Base-by-base conservation (phyloP, 2,888 invertebrate genomes). In the Drosophila pseudotalamancana region DNA sequence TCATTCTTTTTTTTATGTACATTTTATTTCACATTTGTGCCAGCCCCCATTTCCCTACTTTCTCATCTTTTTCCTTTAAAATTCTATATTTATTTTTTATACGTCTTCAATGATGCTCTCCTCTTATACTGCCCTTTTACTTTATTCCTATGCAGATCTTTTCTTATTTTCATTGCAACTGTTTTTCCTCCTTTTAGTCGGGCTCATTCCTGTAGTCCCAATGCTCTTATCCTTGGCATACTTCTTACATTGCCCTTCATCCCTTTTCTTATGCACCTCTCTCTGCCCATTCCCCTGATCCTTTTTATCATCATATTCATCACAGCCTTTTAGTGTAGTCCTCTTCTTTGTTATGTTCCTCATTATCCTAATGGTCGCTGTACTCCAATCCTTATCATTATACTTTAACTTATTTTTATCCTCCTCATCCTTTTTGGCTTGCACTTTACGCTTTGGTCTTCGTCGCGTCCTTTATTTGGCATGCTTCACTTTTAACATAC, bases 321-420 rank as follows among this genome's bases (percentile, higher is more conserved):
- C 45, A 21, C 3, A 23, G 32, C 11, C 6, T 14, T 31, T 32
- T 23, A 31, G 9, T 19, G 4, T 3, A 9, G 12, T 31, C 6
- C 46, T 14, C 21, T n/a, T 5, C 9, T 11, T 6, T 6, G 9
- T 8, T 16, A 1, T 6, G 16, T 25, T 32, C 6, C 32, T 32
- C 46, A 32, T 46, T 46, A 23, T 14, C 21, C 32, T 46, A 46
- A 46, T 46, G 46, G 29, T 45, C 9, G 21, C 4, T 23, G 6
- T 34, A 6, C 46, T 16, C 12, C 46, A 21, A 23, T 14, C 19
- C 32, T 21, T 6, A 9, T 9, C 6, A 3, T 46, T 32, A 21
- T 21, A 19, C 32, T 2, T 3, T 4, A 9, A n/a, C 27, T 32
- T 16, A 14, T 6, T 9, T 3, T 1, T 9, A 8, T 25, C 6